Conservation (phyloP, 2,888 invertebrate species). For the Idaea biselata region DNA sequence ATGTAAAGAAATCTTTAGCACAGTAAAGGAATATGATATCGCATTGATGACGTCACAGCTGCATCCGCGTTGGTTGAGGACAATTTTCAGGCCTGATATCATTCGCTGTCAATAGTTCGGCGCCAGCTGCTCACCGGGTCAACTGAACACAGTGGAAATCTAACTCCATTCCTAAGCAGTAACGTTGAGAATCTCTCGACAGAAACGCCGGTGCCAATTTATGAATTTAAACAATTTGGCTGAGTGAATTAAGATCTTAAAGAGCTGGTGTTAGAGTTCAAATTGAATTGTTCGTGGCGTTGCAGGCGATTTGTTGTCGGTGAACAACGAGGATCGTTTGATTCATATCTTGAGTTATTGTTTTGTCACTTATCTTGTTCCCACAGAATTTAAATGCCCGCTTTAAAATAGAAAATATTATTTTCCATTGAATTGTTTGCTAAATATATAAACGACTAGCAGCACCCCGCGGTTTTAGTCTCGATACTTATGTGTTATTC, state of each 20-base stretch:
- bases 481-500: too few species aligned
- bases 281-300: slow-evolving; percentile 18
- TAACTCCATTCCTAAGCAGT: neutral
- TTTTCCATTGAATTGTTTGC: neutral
- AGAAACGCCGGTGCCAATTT: neutral
- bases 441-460: too few species aligned
- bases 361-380: slow-evolving; percentile 35
- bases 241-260: slow-evolving; percentile 25
- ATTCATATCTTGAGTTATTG: slow-evolving; percentile 48
- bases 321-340: slow-evolving; percentile 34
- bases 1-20: neutral
- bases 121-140: slow-evolving; percentile 13
- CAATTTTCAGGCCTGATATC: slow-evolving; percentile 12
- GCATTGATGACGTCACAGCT: neutral
- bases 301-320: slow-evolving; percentile 37
- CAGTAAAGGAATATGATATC: neutral
- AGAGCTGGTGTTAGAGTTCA: slow-evolving; percentile 14
- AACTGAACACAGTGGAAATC: neutral
- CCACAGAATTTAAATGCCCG: slow-evolving; percentile 17
- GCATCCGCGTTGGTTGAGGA: neutral
- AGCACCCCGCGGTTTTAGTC: too few species aligned
- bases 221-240: neutral
- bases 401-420: slow-evolving; percentile 12
- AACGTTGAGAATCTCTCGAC: neutral
- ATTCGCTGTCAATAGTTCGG: slow-evolving; percentile 20